Evolutionary conservation across 1,140 invertebrate genomes (phyloP), one percentile per base, ranked within the genome.

Genomic region (Chelonus insularis): DNA sequence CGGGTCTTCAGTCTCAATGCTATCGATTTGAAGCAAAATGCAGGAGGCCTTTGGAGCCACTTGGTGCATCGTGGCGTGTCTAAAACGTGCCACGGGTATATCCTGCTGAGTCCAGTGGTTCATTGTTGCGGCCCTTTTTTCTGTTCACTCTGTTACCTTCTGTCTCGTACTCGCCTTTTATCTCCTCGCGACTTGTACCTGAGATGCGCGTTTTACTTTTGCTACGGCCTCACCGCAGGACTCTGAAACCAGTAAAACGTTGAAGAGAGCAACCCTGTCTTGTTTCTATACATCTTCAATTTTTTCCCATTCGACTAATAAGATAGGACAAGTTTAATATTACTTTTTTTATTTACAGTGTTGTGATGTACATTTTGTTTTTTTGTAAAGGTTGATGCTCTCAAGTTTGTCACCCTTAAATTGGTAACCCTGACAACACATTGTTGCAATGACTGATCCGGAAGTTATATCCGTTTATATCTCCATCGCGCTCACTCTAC

Each of bases 21-120:
- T 34, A 66, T 60, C 64, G 63, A 52, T 56, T 21, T 37, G 37
- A 45, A 21, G 43, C 62, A 32, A 29, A 29, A 64, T 57, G 62
- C 62, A 64, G 62, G 57, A 64, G 62, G 62, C 57, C 57, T 37
- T 41, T 16, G 21, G n/a, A 32, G 45, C 43, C 36, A 39, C 48
- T 51, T 37, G 63, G 63, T 65, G 62, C 66, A 68, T 65, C 60
- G 69, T 63, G 60, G 47, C 63, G 59, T 65, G 64, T 50, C 51
- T 57, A 65, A 65, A 65, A 65, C 60, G 64, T 65, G 64, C 65
- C 63, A 64, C 67, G 66, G 58, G 60, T 60, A 63, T 69, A 68
- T 65, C 71, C 72, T 66, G 71, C 70, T 73, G 72, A 4, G 71
- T 64, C 41, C 66, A 64, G 69, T 62, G 67, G 62, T 62, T 63